Evolutionary conservation across 2,113 vertebrate genomes (phyloP), one percentile per base, ranked within the genome.

Genomic region (Gulo gulo): DNA sequence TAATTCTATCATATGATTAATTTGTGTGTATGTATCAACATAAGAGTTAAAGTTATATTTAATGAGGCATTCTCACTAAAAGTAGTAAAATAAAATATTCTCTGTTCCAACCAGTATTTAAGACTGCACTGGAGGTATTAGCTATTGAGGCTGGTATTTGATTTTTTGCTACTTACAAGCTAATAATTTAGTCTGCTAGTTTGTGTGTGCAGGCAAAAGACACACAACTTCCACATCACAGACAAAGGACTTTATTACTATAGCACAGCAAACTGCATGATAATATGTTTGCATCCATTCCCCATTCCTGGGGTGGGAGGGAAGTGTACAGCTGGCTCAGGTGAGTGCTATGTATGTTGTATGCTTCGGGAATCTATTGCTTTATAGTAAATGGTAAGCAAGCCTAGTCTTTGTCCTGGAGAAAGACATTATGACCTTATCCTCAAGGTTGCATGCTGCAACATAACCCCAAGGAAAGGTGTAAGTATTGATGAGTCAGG

Each of bases 231-330:
- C 2, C n/a, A 2, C 10, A 34, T 55, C 47, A 47, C n/a, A 71
- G 4, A 23, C 3, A 61, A 34, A 11, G 34, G 36, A 45, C 4
- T 83, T 36, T 31, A 12, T 67, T 7, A 23, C 11, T 39, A 8
- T 7, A 89, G 24, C 16, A 42, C 36, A 67, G 10, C 14, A 80
- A 86, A 10, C 31, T 81, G 36, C 21, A 50, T 23, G 21, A 6
- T 20, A 36, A 7, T 4, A 21, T 6, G 20, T n/a, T 16, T 47
- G 6, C 34, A 34, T n/a, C 16, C 4, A 21, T n/a, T 52, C 1
- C 4, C 26, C 9, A 21, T 24, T 0, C 3, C 31, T 29, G 13
- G 29, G 10, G 3, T n/a, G 0, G 1, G 4, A 6, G 13, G 47
- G 7, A 6, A 11, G 24, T 11, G 24, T 26, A 5, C 8, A 26